Conservation (phyloP, 2,888 invertebrate genomes). For the Axea sp. region DNA sequence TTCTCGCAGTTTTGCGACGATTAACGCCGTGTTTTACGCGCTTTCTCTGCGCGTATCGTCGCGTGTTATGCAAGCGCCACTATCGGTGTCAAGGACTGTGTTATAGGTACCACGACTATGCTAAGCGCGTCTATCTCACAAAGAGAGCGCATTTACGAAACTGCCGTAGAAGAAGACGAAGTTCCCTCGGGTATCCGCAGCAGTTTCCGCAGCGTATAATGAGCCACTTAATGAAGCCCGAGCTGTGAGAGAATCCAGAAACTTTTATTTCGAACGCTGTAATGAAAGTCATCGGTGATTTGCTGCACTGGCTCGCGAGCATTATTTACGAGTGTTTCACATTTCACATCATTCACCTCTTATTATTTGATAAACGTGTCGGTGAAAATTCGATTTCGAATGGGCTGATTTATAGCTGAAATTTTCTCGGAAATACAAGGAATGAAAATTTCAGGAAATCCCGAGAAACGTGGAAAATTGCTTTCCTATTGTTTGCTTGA, state of each 20-base stretch:
- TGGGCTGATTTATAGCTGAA: constrained; percentile 10
- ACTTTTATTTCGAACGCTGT: constrained; percentile 38
- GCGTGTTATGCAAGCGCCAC: constrained; percentile 61
- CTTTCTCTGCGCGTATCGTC: constrained; percentile 61
- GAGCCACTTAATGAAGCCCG: constrained; percentile 41
- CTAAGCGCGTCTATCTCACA: constrained; percentile 16
- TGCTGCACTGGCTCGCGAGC: constrained; percentile 15
- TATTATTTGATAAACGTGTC: constrained; percentile 19
- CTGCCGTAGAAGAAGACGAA: constrained; percentile 24
- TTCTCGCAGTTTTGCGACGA: constrained; percentile 60
- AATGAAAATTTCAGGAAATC: constrained; percentile 11
- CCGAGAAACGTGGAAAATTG: background rate
- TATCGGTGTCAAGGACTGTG: constrained; percentile 66
- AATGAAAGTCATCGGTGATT: constrained; percentile 52
- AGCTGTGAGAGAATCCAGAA: constrained; percentile 11
- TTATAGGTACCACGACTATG: constrained; percentile 5
- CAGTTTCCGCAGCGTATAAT: constrained; percentile 50
- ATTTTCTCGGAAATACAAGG: background rate
- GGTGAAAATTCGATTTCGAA: constrained; percentile 5
- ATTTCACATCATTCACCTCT: constrained; percentile 8
- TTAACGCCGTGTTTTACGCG: constrained; percentile 58
- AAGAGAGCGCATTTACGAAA: constrained; percentile 56
- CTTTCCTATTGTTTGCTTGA: background rate
- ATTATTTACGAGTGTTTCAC: constrained; percentile 31
- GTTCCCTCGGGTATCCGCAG: constrained; percentile 35